Conservation (phyloP, 2,888 invertebrate species). For the Liopterus haemorrhoidalis region DNA sequence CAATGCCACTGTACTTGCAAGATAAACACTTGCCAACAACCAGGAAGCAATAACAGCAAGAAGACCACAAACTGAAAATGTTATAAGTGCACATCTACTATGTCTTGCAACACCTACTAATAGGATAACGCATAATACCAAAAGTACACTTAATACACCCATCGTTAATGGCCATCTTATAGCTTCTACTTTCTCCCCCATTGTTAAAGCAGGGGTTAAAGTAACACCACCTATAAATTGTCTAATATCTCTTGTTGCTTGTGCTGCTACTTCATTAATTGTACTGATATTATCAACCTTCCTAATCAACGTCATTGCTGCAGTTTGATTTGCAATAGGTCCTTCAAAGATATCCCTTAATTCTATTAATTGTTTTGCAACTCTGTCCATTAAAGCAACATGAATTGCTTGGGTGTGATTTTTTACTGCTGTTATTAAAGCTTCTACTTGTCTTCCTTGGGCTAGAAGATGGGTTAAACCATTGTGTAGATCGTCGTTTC, state of each 20-base stretch:
- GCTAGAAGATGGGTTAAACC: conserved; percentile 75
- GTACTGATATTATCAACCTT: conserved; percentile 64
- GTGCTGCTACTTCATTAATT: conserved; percentile 69
- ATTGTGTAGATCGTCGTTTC: conserved; percentile 91
- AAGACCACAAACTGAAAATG: conserved; percentile 80
- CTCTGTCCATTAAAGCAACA: conserved; percentile 63
- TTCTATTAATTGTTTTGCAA: conserved; percentile 57
- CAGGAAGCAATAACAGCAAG: conserved; percentile 85
- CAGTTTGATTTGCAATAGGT: conserved; percentile 71
- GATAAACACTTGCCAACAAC: conserved; percentile 81
- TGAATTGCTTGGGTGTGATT: conserved; percentile 78
- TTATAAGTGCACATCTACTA: conserved; percentile 81
- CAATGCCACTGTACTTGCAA: conserved; percentile 77
- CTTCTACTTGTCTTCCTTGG: conserved; percentile 75
- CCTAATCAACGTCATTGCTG: conserved; percentile 63
- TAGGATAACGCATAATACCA: conserved; percentile 81
- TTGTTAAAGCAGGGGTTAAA: conserved; percentile 54
- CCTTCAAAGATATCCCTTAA: conserved; percentile 72
- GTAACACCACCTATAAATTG: conserved; percentile 66
- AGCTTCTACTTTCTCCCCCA: conserved; percentile 67
- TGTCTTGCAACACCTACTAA: conserved; percentile 85
- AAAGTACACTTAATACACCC: conserved; percentile 76
- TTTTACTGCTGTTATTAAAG: conserved; percentile 70
- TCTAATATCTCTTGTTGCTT: conserved; percentile 70
- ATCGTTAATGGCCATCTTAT: conserved; percentile 85